A percentile compares a stretch with the other conserved stretches of the same genome.
phyloP scores from a whole-genome alignment of 2,888 invertebrate species.

The Troides helena region DNA sequence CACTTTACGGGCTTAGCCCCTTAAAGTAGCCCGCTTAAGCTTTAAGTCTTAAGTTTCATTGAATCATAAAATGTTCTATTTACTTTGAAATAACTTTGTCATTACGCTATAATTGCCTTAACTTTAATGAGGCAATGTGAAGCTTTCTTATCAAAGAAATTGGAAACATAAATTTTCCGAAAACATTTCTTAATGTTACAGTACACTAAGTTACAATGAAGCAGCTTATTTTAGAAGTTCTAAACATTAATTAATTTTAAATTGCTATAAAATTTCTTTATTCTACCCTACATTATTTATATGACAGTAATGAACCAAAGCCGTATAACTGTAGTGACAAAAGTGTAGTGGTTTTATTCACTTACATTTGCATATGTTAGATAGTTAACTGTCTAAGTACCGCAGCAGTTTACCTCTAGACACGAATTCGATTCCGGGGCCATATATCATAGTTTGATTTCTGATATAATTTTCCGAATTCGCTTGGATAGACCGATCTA shows the following conservation, averaged over 20 bases:
- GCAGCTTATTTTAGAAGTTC: constrained; percentile 13
- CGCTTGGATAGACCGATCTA: too few species aligned
- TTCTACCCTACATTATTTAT: not conserved
- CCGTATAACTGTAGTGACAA: not conserved
- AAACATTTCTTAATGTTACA: constrained; percentile 24
- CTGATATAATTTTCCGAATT: too few species aligned
- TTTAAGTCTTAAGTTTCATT: constrained; percentile 27
- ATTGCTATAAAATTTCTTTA: constrained; percentile 5
- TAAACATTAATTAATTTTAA: constrained; percentile 16
- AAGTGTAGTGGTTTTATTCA: too few species aligned
- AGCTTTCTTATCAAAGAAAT: constrained; percentile 27
- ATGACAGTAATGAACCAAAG: not conserved
- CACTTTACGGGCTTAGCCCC: constrained; percentile 18
- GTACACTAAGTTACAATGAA: constrained; percentile 18
- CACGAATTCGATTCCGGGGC: too few species aligned
- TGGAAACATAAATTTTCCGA: constrained; percentile 27
- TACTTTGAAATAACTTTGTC: constrained; percentile 29
- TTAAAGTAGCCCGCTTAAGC: constrained; percentile 27
- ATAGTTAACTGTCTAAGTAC: too few species aligned
- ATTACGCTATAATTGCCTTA: constrained; percentile 26
- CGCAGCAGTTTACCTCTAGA: too few species aligned
- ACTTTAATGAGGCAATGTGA: constrained; percentile 28
- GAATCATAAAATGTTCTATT: constrained; percentile 30
- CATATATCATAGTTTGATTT: too few species aligned
- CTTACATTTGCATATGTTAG: too few species aligned